Percentiles rank a stretch among this genome's conserved stretches.
Evolutionary conservation across 2,113 vertebrate species (phyloP).

Genomic region (Coreoperca whiteheadi): DNA sequence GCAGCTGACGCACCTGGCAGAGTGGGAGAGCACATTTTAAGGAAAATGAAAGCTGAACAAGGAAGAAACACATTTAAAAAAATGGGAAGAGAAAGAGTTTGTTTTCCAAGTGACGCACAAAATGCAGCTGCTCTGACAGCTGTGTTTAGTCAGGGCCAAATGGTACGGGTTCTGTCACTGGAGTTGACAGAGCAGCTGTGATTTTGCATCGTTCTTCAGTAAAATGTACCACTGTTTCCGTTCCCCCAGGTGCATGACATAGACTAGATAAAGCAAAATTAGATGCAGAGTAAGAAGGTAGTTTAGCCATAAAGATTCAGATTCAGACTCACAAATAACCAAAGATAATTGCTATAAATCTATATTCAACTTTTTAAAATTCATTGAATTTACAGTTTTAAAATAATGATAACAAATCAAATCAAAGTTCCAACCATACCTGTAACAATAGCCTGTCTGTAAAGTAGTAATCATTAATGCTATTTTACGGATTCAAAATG

Average conservation of each 20-base stretch:
- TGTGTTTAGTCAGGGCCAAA: conserved; percentile 34
- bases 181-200: conserved; percentile 49
- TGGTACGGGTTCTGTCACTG: conserved; percentile 5
- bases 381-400: not conserved
- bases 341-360: not conserved
- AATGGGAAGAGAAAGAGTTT: conserved; percentile 14
- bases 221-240: conserved; percentile 10
- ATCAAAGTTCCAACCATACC: not conserved
- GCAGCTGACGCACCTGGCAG: conserved; percentile 91
- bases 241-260: conserved; percentile 37
- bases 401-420: not conserved
- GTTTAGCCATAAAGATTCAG: not conserved
- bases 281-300: conserved; percentile 36
- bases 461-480: not conserved
- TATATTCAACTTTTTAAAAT: not conserved
- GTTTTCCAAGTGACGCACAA: conserved; percentile 50
- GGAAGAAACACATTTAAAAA: not conserved
- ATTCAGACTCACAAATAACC: not conserved
- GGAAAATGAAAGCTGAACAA: not conserved
- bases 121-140: conserved; percentile 54
- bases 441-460: not conserved
- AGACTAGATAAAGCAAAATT: conserved; percentile 3
- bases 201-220: conserved; percentile 26
- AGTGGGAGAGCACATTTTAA: conserved; percentile 6
- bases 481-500: not conserved